Conservation (phyloP, 2,113 vertebrate genomes). For the Ochotona curzoniae region DNA sequence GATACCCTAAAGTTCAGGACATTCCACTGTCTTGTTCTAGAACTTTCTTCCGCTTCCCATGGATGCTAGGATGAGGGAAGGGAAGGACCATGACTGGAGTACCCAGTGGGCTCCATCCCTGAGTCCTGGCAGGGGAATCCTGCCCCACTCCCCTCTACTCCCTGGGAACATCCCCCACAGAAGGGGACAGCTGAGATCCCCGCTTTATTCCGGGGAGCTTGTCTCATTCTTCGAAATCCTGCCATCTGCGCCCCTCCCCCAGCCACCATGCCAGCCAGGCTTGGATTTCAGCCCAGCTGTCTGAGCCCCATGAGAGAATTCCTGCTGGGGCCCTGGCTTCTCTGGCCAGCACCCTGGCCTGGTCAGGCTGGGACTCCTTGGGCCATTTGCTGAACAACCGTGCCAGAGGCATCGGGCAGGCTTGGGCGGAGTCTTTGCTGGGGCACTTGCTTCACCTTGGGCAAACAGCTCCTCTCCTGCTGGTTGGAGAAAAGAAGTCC, state of each 20-base stretch:
- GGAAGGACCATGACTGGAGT: fast-evolving
- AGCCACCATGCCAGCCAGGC: not conserved
- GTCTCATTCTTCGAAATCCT: not conserved
- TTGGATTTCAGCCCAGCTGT: not conserved
- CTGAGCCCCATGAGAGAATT: not conserved
- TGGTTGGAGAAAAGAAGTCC: not conserved
- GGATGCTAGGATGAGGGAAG: not conserved
- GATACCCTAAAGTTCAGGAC: not conserved
- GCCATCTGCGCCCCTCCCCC: not conserved
- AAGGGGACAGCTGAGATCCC: not conserved
- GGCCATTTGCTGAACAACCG: not conserved
- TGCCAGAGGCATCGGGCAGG: not conserved
- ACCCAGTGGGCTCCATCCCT: not conserved
- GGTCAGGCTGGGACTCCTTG: not conserved
- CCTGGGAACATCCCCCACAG: not conserved
- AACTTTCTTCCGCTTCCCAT: not conserved
- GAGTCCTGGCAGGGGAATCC: no score
- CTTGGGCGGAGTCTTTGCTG: not conserved
- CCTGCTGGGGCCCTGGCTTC: not conserved
- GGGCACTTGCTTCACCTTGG: not conserved
- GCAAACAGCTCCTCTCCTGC: slow-evolving; percentile 1
- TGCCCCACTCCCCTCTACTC: fast-evolving
- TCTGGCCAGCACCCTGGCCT: not conserved
- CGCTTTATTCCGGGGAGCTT: fast-evolving
- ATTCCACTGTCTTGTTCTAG: not conserved